A percentile compares a stretch with the other conserved stretches of the same genome.
Evolutionary conservation across 2,113 vertebrate species (phyloP).

Genomic region (Eupsittula cactorum): DNA sequence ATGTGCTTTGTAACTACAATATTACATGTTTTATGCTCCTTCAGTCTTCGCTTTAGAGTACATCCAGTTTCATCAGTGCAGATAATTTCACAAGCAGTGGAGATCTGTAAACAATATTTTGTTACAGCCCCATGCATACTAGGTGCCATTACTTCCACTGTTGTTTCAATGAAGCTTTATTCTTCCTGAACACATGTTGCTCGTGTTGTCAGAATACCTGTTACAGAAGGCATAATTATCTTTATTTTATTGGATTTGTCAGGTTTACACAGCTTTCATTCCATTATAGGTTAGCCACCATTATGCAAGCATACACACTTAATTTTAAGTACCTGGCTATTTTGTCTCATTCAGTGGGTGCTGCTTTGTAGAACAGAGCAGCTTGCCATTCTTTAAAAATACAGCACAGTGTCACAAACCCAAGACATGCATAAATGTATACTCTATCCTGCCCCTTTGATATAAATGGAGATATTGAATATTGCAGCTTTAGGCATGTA

Average conservation of each 20-base stretch:
- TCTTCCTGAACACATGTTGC: constrained; percentile 6
- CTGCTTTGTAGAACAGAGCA: neutral
- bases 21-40: constrained; percentile 61
- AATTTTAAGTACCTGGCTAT: constrained; percentile 5
- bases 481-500: neutral
- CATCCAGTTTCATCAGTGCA: constrained; percentile 33
- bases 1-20: constrained; percentile 66
- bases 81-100: constrained; percentile 59
- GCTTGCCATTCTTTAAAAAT: constrained; percentile 7
- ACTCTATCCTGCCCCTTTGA: neutral
- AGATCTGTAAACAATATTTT: constrained; percentile 59
- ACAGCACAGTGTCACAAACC: neutral
- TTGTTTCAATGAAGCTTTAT: neutral
- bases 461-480: neutral
- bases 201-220: constrained; percentile 43
- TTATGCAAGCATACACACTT: neutral
- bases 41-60: constrained; percentile 44
- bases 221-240: constrained; percentile 42
- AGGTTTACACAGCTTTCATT: constrained; percentile 29
- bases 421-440: neutral
- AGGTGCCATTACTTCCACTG: constrained; percentile 10
- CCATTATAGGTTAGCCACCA: constrained; percentile 11
- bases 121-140: constrained; percentile 14
- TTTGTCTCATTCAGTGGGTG: neutral
- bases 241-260: constrained; percentile 39